Percentiles rank a stretch among this genome's conserved stretches.
Conservation (phyloP, 2,888 invertebrate species). For the Andricus quercusramuli region DNA sequence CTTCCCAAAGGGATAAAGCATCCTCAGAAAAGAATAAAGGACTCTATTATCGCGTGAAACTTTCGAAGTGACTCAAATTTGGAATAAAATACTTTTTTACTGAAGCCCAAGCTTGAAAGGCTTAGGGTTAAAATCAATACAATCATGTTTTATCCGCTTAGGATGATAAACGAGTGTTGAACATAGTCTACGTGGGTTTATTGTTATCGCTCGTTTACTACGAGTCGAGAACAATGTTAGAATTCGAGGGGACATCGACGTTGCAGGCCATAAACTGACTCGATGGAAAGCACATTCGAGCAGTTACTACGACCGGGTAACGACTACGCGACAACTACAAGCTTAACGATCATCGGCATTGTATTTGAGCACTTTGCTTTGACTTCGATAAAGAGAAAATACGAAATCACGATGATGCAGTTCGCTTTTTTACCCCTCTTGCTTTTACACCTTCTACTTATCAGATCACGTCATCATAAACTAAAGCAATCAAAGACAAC, state of each 20-base stretch:
- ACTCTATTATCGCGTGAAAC: no score
- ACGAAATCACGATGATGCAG: conserved; percentile 19
- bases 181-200: conserved; percentile 31
- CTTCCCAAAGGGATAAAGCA: no score
- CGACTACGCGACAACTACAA: conserved; percentile 40
- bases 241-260: conserved; percentile 40
- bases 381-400: conserved; percentile 35
- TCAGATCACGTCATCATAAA: not conserved
- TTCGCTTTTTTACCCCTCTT: conserved; percentile 7
- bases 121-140: not conserved
- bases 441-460: not conserved
- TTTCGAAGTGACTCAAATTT: no score
- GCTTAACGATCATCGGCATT: conserved; percentile 41
- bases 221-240: conserved; percentile 38
- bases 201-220: conserved; percentile 37
- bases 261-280: conserved; percentile 38
- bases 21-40: no score
- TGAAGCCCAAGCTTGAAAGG: not conserved
- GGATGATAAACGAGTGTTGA: conserved; percentile 28
- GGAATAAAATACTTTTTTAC: no score
- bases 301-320: conserved; percentile 38
- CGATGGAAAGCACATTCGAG: conserved; percentile 41
- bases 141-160: conserved; percentile 17
- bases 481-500: not conserved
- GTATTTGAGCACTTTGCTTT: conserved; percentile 27